Conservation (phyloP, 2,888 invertebrate genomes). For the Drosophila nr. perissopoda region DNA sequence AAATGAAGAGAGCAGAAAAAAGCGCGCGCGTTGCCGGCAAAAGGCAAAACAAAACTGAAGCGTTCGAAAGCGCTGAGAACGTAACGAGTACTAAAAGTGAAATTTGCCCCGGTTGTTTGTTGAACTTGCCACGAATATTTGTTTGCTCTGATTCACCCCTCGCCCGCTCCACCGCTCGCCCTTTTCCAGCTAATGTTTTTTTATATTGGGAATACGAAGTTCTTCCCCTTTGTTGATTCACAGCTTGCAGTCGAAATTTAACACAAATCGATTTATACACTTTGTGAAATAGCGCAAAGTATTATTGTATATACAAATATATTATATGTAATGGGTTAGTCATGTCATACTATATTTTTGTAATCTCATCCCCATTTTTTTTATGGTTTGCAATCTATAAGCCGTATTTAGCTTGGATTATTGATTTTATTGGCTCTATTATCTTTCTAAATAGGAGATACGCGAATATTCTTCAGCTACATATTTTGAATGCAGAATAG, state of each 20-base stretch:
- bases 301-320: not conserved
- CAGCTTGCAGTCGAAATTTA: not conserved
- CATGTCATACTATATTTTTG: not conserved
- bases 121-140: slow-evolving; percentile 10
- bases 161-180: rapidly evolving
- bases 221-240: not conserved
- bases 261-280: not conserved
- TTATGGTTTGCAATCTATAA: not conserved
- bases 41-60: slow-evolving; percentile 27
- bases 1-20: not conserved
- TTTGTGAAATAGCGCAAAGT: not conserved
- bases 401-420: too few species aligned
- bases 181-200: slow-evolving; percentile 16
- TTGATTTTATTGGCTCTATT: too few species aligned
- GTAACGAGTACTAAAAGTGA: slow-evolving; percentile 46
- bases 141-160: not conserved
- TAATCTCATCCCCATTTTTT: not conserved
- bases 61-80: slow-evolving; percentile 69
- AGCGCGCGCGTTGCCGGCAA: slow-evolving; percentile 48
- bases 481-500: not conserved
- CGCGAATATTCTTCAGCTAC: not conserved
- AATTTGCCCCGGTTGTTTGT: not conserved
- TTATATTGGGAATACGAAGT: slow-evolving; percentile 2
- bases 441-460: not conserved
- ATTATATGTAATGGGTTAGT: not conserved